Conservation (phyloP, 2,888 invertebrate genomes). For the Macaria liturata region DNA sequence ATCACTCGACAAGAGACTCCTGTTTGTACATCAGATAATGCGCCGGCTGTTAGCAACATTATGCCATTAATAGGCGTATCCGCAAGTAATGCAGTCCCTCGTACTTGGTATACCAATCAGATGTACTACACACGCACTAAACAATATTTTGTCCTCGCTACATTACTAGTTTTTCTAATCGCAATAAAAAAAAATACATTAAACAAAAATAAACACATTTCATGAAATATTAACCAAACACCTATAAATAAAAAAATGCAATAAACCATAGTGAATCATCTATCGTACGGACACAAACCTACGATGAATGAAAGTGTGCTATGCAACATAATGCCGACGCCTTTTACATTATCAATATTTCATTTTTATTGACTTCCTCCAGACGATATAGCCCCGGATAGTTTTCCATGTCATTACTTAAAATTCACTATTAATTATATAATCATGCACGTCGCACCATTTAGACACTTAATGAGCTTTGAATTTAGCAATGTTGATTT, state of each 20-base stretch:
- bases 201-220: slow-evolving; percentile 10
- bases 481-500: slow-evolving; percentile 11
- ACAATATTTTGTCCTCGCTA: no score
- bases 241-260: slow-evolving; percentile 51
- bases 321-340: slow-evolving; percentile 51
- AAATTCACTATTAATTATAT: slow-evolving; percentile 22
- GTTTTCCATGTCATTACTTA: slow-evolving; percentile 22
- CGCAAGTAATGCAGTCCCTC: no score
- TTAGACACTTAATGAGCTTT: slow-evolving; percentile 48
- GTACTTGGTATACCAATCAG: no score
- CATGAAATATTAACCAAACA: slow-evolving; percentile 33
- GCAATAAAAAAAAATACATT: no score
- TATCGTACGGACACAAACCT: slow-evolving; percentile 62
- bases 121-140: no score
- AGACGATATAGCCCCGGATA: slow-evolving; percentile 36
- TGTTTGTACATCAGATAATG: no score
- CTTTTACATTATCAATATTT: slow-evolving; percentile 35
- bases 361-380: no score
- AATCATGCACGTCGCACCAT: slow-evolving; percentile 42
- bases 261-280: slow-evolving; percentile 51
- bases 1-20: no score
- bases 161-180: no score
- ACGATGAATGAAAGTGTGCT: slow-evolving; percentile 54
- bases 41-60: no score
- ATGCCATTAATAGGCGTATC: no score